Evolutionary conservation across 2,113 vertebrate species (phyloP).

Genomic region (Mastomys natalensis): DNA sequence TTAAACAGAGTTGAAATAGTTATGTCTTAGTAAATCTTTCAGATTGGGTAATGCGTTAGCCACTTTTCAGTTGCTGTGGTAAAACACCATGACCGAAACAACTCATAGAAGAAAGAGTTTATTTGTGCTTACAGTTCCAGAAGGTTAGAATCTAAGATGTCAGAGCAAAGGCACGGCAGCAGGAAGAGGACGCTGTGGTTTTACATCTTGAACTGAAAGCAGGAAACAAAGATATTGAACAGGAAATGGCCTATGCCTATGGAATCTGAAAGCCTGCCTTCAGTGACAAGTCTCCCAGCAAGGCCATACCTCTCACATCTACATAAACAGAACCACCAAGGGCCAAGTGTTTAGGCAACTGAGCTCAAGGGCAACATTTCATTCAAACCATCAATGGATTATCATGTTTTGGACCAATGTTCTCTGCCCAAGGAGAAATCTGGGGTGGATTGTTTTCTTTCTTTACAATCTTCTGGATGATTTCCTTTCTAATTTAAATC

Average conservation of each 20-base stretch:
- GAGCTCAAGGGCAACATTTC: not conserved
- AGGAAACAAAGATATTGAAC: not conserved
- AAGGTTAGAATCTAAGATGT: not conserved
- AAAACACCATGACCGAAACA: not conserved
- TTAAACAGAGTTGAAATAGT: not conserved
- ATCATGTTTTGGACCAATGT: not conserved
- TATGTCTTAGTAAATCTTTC: constrained; percentile 14
- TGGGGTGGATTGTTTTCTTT: not conserved
- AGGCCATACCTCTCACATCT: not conserved
- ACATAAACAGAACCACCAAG: not conserved
- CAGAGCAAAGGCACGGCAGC: not conserved
- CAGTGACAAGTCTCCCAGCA: not conserved
- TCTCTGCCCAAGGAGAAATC: not conserved
- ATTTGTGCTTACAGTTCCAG: not conserved
- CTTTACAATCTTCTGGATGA: not conserved
- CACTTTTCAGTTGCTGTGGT: not conserved
- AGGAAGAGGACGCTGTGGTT: not conserved
- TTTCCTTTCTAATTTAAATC: not conserved
- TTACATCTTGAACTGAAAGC: not conserved
- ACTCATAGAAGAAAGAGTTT: not conserved
- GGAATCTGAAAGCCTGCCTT: not conserved
- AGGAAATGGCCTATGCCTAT: not conserved
- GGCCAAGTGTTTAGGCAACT: not conserved
- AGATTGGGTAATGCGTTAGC: not conserved
- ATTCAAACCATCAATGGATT: not conserved